Conservation (phyloP, 2,797 vertebrate species). For the Bryconaethiops microstoma region DNA sequence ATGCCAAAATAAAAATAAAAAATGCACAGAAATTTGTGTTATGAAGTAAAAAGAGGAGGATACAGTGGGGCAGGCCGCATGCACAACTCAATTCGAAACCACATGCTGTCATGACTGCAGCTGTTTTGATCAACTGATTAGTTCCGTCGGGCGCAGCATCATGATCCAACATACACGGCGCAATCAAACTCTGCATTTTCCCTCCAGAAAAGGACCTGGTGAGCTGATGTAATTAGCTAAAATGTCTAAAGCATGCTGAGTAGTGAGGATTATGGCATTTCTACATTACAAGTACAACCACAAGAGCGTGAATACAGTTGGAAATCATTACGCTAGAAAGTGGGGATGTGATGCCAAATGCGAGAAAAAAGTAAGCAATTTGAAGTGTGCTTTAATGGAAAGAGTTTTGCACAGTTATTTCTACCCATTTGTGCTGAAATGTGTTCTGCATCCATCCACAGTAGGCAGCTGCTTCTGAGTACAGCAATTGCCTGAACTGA, state of each 20-base stretch:
- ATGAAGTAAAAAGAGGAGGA: not conserved
- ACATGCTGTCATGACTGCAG: conserved; percentile 13
- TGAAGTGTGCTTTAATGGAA: not conserved
- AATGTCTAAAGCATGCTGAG: not conserved
- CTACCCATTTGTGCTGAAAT: not conserved
- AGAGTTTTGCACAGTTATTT: not conserved
- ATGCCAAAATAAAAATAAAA: too few relatives aligned
- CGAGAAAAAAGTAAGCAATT: not conserved
- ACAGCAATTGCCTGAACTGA: conserved; percentile 13
- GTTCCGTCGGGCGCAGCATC: not conserved
- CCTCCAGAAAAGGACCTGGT: not conserved
- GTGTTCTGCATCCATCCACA: conserved; percentile 1
- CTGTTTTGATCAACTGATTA: conserved; percentile 9
- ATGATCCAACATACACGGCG: not conserved
- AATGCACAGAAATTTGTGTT: too few relatives aligned
- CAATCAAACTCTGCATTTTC: not conserved
- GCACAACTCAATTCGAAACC: not conserved
- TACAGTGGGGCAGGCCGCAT: not conserved
- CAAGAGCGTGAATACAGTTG: not conserved
- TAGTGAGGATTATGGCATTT: not conserved
- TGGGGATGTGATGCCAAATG: not conserved
- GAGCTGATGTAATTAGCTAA: conserved; percentile 17
- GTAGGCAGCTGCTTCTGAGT: conserved; percentile 13
- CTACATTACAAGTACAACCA: conserved; percentile 12
- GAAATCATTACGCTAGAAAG: not conserved